Evolutionary conservation across 1,140 invertebrate genomes (phyloP).

Genomic region (Lepidurus arcticus): DNA sequence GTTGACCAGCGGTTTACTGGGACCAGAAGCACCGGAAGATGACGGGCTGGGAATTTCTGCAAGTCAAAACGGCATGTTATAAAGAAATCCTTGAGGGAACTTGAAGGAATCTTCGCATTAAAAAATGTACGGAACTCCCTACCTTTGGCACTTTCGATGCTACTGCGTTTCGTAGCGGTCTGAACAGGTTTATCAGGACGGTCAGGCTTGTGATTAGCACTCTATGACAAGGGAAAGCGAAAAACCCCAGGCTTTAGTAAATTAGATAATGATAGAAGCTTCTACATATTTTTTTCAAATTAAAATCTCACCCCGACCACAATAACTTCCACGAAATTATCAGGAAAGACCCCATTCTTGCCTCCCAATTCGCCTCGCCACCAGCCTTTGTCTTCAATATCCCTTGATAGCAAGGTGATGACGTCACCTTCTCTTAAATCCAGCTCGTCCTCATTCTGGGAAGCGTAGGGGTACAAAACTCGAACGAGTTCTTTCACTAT

Average conservation of each 20-base stretch:
- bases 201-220: conserved; percentile 7
- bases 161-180: not conserved
- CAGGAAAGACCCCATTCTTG: conserved; percentile 86
- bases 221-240: not conserved
- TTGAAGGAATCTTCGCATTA: not conserved
- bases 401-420: conserved; percentile 76
- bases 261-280: not conserved
- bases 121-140: not conserved
- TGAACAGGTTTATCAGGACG: conserved; percentile 21
- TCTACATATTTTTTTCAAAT: not conserved
- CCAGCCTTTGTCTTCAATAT: conserved; percentile 77
- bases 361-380: conserved; percentile 88
- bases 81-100: not conserved
- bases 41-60: conserved; percentile 2
- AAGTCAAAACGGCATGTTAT: not conserved
- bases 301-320: not conserved
- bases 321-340: conserved; percentile 85
- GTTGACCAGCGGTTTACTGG: not conserved
- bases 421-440: conserved; percentile 82
- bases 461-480: conserved; percentile 82
- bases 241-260: not conserved
- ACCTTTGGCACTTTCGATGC: conserved; percentile 16
- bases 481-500: conserved; percentile 65
- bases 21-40: not conserved
- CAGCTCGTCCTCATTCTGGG: conserved; percentile 90